Evolutionary conservation across 2,888 invertebrate species (phyloP), one percentile per base, ranked within the genome.

Genomic region (Argyresthia albistria): DNA sequence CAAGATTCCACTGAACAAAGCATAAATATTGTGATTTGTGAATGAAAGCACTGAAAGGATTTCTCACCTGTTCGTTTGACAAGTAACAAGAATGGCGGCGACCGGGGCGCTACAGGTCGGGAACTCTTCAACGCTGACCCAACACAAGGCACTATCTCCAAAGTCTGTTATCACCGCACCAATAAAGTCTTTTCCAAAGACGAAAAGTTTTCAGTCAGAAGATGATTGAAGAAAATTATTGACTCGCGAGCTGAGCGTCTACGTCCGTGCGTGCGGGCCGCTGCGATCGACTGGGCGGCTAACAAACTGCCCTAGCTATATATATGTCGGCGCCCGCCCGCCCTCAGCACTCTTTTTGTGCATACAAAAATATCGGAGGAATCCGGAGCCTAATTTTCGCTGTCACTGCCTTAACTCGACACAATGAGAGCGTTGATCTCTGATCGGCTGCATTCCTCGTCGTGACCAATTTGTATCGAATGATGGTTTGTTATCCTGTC

Each of bases 401-500:
- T 86, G 83, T 80, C 82, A 77, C 78, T 80, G 77, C 72, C 74
- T 74, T 69, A 43, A 51, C 66, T 71, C 70, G 73, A 71, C 78
- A 83, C 84, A 84, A 81, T 82, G 84, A 67, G 86, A 81, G 74
- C 86, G 72, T 84, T 87, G 86, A 83, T 86, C 86, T 76, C 73
- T 61, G 65, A 60, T 58, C 59, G 66, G 65, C 60, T 74, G 77
- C 76, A 76, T 69, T 64, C 65, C 62, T 64, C 66, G 70, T 74
- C 74, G 71, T 79, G 75, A 74, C 78, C 76, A 81, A 66, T 72
- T 78, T 79, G 67, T 70, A 75, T 63, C 60, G 64, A 66, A 9
- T n/a, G 37, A 35, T 35, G 10, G n/a, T 47, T 47, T 47, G 35
- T 47, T 47, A 25, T 7, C 47, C 25, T 25, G 25, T 25, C 25